Percentiles rank a stretch among this genome's conserved stretches.
Conservation (phyloP, 1,140 invertebrate species). For the Eufriesea mexicana region DNA sequence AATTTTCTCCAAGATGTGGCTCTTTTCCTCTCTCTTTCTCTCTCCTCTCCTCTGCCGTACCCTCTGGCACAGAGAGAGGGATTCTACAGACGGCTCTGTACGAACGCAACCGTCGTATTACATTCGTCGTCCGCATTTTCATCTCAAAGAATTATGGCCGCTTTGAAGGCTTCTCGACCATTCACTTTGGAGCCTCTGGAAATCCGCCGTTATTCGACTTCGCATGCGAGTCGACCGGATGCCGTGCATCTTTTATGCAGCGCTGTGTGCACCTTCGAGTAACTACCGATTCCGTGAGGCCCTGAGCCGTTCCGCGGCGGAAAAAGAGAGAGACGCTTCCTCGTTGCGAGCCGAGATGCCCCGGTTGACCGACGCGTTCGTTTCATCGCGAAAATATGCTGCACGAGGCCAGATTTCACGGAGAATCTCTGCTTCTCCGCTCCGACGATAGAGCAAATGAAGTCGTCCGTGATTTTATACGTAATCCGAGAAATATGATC, state of each 20-base stretch:
- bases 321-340: background rate
- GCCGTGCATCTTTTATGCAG: slow-evolving; percentile 44
- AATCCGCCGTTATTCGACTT: slow-evolving; percentile 47
- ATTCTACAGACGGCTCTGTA: background rate
- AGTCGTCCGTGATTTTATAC: background rate
- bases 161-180: slow-evolving; percentile 47
- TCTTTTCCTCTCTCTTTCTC: background rate
- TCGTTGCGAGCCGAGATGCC: background rate
- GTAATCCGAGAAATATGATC: too few species aligned
- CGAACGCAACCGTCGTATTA: slow-evolving; percentile 28
- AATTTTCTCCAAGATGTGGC: slow-evolving; percentile 26
- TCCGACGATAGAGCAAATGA: background rate
- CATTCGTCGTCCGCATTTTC: slow-evolving; percentile 49
- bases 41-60: background rate
- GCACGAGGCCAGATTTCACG: background rate
- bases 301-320: background rate
- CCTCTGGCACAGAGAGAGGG: background rate
- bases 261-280: slow-evolving; percentile 18
- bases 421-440: background rate
- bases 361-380: slow-evolving; percentile 18
- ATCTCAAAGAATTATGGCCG: slow-evolving; percentile 54
- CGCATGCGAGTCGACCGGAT: slow-evolving; percentile 22
- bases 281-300: slow-evolving; percentile 27
- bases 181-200: slow-evolving; percentile 41
- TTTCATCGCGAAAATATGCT: background rate